These are phyloP conservation scores for Burhinus oedicnemus DNA, from an alignment of 2,113 vertebrate species.

Conservation along the genomic window DNA sequence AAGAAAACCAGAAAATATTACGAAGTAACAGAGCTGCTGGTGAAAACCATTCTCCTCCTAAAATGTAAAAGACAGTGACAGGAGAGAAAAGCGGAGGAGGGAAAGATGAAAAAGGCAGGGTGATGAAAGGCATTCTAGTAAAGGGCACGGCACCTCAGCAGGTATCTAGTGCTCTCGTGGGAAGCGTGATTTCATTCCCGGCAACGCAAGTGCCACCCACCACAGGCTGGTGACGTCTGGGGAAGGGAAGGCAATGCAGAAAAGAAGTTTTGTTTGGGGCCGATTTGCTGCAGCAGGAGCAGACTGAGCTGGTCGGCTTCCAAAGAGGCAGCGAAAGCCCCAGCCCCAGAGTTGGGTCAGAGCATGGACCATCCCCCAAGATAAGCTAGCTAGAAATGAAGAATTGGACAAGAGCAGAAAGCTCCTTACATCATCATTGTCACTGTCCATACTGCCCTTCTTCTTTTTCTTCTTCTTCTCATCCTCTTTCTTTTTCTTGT, in stretches of 20 bases:
- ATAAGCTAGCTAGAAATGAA: neutral
- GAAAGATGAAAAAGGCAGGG: neutral
- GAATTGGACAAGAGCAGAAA: neutral
- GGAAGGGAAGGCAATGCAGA: neutral
- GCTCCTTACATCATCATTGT: conserved; percentile 91
- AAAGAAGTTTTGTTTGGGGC: neutral
- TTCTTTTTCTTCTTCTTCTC: conserved; percentile 97
- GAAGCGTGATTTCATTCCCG: neutral
- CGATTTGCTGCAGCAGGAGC: neutral
- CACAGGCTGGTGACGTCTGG: neutral
- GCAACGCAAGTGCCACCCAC: neutral
- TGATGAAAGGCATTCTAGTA: neutral
- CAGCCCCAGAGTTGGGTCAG: too few species aligned
- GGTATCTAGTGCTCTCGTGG: neutral
- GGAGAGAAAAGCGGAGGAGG: neutral
- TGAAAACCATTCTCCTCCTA: neutral
- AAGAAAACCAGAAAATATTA: neutral
- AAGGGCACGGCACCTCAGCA: neutral
- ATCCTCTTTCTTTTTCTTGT: conserved; percentile 99
- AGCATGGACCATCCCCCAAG: accelerated
- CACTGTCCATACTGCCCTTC: conserved; percentile 90
- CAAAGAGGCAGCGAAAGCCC: too few species aligned
- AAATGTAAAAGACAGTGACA: neutral
- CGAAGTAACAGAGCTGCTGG: neutral
- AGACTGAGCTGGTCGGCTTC: neutral